Conservation (phyloP, 2,797 vertebrate species). For the Balearica regulorum region DNA sequence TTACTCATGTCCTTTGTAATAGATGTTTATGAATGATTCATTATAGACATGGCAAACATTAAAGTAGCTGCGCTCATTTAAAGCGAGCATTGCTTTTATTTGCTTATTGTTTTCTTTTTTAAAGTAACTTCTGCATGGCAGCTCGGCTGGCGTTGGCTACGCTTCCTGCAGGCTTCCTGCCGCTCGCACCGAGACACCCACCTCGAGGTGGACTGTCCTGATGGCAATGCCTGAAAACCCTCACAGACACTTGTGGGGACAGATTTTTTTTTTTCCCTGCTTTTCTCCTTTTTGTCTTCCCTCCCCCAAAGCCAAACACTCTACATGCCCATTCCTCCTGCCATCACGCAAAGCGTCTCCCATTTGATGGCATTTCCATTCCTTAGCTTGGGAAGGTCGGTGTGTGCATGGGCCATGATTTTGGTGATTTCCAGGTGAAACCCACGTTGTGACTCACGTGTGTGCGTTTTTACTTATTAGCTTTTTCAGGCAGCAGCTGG, state of each 20-base stretch:
- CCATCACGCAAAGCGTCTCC: background rate
- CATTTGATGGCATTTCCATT: background rate
- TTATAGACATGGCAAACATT: background rate
- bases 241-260: background rate
- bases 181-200: background rate
- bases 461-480: background rate
- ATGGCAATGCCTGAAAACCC: background rate
- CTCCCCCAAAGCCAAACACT: background rate
- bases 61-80: background rate
- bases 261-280: too few species aligned
- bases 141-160: background rate
- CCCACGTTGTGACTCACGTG: background rate
- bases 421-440: background rate
- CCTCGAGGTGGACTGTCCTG: background rate
- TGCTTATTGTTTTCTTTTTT: background rate
- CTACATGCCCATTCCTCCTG: background rate
- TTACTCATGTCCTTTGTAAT: background rate
- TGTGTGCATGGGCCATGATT: background rate
- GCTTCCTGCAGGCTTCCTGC: background rate
- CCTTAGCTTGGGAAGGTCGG: background rate
- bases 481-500: background rate
- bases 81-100: background rate
- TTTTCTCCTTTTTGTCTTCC: background rate
- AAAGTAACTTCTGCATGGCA: background rate
- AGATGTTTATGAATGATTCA: slow-evolving; percentile 20